Evolutionary conservation across 35 echinoderm and acorn worm species (phyloP).

Genomic region (Heliocidaris erythrogramma): DNA sequence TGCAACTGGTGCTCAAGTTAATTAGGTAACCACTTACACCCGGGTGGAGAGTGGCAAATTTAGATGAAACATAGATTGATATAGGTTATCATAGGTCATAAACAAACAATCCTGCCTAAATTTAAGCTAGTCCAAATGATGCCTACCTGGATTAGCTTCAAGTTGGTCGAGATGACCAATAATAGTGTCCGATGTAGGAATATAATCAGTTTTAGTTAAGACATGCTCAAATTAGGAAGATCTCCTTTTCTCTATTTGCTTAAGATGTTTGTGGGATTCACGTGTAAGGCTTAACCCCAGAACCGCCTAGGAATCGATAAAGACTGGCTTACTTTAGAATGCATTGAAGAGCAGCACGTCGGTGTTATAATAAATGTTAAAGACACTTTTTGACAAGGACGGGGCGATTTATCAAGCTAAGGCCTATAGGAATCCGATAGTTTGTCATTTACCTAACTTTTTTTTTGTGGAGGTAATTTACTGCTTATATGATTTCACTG

Average conservation of each 20-base stretch:
- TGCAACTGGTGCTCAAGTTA: too few relatives aligned
- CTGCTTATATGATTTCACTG: neutral
- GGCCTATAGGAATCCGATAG: neutral
- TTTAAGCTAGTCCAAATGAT: neutral
- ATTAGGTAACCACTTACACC: too few relatives aligned
- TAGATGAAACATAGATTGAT: neutral
- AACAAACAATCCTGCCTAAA: neutral
- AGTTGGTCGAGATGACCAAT: neutral
- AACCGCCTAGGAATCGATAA: neutral
- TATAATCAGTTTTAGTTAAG: neutral
- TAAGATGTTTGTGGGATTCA: neutral
- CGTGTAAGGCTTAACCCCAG: neutral
- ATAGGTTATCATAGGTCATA: neutral
- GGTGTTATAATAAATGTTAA: neutral
- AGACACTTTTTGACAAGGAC: neutral
- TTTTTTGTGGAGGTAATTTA: neutral
- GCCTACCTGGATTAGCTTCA: neutral
- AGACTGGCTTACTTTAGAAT: neutral
- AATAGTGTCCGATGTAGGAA: neutral
- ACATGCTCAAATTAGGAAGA: neutral
- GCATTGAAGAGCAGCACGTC: neutral
- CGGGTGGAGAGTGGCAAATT: neutral
- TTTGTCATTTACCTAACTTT: constrained; percentile 11
- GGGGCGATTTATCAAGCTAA: neutral
- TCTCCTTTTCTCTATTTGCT: neutral